Conservation (phyloP, 2,113 vertebrate genomes). For the Chloebia gouldiae region DNA sequence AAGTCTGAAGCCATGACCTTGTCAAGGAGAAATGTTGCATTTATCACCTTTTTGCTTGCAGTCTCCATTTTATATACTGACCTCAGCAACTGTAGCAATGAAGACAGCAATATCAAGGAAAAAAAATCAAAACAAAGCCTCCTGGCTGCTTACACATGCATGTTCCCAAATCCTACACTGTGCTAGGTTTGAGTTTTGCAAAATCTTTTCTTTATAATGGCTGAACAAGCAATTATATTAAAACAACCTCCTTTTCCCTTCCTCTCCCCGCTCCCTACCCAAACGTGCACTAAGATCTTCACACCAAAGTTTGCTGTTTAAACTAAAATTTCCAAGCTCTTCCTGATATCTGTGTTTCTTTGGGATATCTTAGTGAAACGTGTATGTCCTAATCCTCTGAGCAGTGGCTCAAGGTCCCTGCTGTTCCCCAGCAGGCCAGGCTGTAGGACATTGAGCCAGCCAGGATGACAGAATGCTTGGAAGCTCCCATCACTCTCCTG, state of each 20-base stretch:
- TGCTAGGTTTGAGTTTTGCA: background rate
- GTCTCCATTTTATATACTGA: background rate
- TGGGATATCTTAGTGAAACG: background rate
- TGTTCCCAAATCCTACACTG: constrained; percentile 10
- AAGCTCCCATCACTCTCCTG: background rate
- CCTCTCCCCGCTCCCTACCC: background rate
- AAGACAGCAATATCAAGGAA: constrained; percentile 1
- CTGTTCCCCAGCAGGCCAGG: background rate
- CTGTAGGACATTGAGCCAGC: background rate
- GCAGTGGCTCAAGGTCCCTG: background rate
- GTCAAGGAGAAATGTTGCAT: constrained; percentile 1
- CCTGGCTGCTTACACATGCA: constrained; percentile 38
- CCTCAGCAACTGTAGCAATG: constrained; percentile 22
- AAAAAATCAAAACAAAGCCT: constrained; percentile 45
- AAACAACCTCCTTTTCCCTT: background rate
- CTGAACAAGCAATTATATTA: background rate
- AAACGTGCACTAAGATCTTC: background rate
- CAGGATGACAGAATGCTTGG: constrained; percentile 17
- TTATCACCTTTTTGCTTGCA: constrained; percentile 26
- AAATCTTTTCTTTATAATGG: background rate
- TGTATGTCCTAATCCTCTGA: background rate
- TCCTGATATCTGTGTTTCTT: background rate
- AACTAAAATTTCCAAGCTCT: background rate
- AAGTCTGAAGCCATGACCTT: background rate
- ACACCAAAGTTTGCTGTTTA: background rate